Conservation (phyloP, 1,140 invertebrate genomes). For the Hypsibius dujardini region DNA sequence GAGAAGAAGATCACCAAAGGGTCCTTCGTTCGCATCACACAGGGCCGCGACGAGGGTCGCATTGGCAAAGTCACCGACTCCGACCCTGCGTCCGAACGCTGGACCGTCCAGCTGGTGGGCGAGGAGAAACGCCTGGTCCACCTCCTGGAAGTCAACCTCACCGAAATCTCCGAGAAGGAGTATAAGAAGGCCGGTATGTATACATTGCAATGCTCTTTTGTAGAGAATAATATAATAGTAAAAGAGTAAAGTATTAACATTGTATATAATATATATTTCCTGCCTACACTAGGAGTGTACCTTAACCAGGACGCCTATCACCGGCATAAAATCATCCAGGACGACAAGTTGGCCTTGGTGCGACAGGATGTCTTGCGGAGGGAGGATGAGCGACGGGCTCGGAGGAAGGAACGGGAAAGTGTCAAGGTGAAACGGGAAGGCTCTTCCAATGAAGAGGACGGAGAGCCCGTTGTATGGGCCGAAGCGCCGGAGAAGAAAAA, state of each 20-base stretch:
- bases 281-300: neutral
- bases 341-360: neutral
- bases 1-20: neutral
- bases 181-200: neutral
- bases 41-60: neutral
- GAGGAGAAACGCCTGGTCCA: neutral
- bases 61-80: neutral
- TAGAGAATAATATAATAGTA: too few relatives aligned
- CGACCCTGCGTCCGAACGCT: neutral
- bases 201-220: too few relatives aligned
- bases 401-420: too few relatives aligned
- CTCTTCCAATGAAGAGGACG: too few relatives aligned
- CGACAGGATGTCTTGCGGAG: too few relatives aligned
- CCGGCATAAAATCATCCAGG: neutral
- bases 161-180: conserved; percentile 8
- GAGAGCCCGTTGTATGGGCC: too few relatives aligned
- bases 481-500: too few relatives aligned
- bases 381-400: too few relatives aligned
- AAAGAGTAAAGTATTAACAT: too few relatives aligned
- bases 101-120: neutral
- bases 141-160: neutral
- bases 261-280: neutral
- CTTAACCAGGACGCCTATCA: neutral
- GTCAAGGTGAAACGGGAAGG: too few relatives aligned
- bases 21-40: neutral